phyloP scores from a whole-genome alignment of 2,888 invertebrate species.

The Oscheius myriophilus region DNA sequence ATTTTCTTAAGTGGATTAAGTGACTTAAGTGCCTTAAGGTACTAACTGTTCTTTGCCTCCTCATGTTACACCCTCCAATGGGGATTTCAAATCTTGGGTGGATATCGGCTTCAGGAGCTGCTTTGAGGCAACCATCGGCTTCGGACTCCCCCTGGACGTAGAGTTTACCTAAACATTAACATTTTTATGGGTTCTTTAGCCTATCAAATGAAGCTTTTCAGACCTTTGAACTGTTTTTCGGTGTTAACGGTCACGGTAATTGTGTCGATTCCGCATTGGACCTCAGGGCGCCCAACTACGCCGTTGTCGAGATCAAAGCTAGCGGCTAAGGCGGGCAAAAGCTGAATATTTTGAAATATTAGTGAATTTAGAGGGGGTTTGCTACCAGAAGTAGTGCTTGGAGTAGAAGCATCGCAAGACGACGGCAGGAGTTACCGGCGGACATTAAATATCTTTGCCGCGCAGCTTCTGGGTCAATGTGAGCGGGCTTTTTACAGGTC shows the following conservation, averaged over 20 bases:
- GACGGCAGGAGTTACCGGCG: background rate
- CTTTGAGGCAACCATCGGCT: slow-evolving; percentile 58
- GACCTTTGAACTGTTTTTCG: slow-evolving; percentile 52
- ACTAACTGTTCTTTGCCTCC: slow-evolving; percentile 64
- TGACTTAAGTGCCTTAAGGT: background rate
- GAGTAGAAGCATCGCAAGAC: slow-evolving; percentile 11
- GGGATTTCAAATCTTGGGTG: slow-evolving; percentile 59
- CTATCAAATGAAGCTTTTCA: background rate
- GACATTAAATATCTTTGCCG: slow-evolving; percentile 19
- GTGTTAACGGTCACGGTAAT: slow-evolving; percentile 60
- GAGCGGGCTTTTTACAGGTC: slow-evolving; percentile 27
- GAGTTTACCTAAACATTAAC: slow-evolving; percentile 49
- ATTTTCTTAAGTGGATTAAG: background rate
- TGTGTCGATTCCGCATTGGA: slow-evolving; percentile 61
- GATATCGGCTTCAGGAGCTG: slow-evolving; percentile 31
- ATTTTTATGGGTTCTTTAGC: too few relatives aligned
- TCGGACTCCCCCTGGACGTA: slow-evolving; percentile 69
- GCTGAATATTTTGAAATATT: background rate
- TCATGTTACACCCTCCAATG: slow-evolving; percentile 70
- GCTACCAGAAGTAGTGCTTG: background rate
- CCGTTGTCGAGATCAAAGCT: slow-evolving; percentile 20
- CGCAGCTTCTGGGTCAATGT: slow-evolving; percentile 27
- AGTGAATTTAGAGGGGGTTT: background rate
- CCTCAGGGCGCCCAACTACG: slow-evolving; percentile 43
- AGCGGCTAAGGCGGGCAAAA: background rate